phyloP scores from a whole-genome alignment of 2,113 vertebrate species.

The Ptychochromis oligacanthus region DNA sequence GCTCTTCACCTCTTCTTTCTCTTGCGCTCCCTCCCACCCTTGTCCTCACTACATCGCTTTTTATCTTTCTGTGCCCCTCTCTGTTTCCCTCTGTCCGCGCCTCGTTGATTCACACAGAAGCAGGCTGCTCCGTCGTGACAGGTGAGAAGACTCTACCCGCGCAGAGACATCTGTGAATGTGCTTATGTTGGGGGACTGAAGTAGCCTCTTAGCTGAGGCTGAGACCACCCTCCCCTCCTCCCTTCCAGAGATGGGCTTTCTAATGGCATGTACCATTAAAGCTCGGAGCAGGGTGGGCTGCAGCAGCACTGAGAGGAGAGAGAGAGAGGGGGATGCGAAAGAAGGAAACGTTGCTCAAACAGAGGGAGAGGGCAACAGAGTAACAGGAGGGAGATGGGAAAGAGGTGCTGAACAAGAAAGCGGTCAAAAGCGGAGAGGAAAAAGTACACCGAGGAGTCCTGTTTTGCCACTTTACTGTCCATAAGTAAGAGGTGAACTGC shows the following conservation, averaged over 20 bases:
- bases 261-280: slow-evolving; percentile 89
- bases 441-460: not conserved
- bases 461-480: not conserved
- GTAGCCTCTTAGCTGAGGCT: slow-evolving; percentile 80
- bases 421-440: slow-evolving; percentile 36
- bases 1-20: slow-evolving; percentile 52
- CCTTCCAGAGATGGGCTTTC: slow-evolving; percentile 79
- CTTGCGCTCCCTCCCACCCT: slow-evolving; percentile 46
- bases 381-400: not conserved
- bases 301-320: slow-evolving; percentile 67
- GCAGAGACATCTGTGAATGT: slow-evolving; percentile 83
- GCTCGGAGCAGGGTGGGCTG: slow-evolving; percentile 84
- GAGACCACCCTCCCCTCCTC: slow-evolving; percentile 82
- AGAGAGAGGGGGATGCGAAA: slow-evolving; percentile 20
- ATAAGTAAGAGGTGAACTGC: not conserved
- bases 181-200: slow-evolving; percentile 81
- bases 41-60: slow-evolving; percentile 28
- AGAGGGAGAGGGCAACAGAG: not conserved
- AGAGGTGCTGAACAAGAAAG: not conserved
- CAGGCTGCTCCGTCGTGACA: slow-evolving; percentile 58
- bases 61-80: slow-evolving; percentile 36
- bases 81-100: slow-evolving; percentile 23
- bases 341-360: not conserved
- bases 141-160: slow-evolving; percentile 71
- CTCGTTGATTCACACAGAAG: slow-evolving; percentile 42